Percentiles rank a stretch among this genome's conserved stretches.
Evolutionary conservation across 2,113 vertebrate genomes (phyloP).

Genomic region (Okapia johnstoni): DNA sequence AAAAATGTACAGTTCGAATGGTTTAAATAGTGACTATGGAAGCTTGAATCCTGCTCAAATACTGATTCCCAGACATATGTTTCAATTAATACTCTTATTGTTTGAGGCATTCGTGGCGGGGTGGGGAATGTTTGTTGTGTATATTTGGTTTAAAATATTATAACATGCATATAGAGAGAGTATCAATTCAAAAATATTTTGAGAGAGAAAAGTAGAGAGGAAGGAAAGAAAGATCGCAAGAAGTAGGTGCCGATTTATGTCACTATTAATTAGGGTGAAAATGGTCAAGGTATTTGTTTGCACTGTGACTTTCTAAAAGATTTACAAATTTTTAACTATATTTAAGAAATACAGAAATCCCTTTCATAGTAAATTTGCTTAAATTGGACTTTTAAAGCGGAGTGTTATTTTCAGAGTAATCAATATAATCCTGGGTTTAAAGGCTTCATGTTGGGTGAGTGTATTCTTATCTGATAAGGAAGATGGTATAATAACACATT

Average conservation of each 20-base stretch:
- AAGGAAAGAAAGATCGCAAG: not conserved
- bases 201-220: fast-evolving
- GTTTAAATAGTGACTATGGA: not conserved
- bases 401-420: not conserved
- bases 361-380: not conserved
- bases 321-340: not conserved
- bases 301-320: not conserved
- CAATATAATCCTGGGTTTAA: not conserved
- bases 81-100: not conserved
- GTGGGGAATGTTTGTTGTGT: not conserved
- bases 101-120: too few species aligned
- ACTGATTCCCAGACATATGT: not conserved
- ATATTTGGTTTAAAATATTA: not conserved
- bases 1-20: not conserved
- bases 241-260: not conserved
- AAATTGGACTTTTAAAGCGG: not conserved
- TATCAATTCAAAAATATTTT: not conserved
- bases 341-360: not conserved
- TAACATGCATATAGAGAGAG: not conserved
- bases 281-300: not conserved
- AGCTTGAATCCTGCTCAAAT: not conserved
- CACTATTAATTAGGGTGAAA: not conserved
- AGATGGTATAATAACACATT: not conserved
- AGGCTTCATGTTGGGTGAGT: not conserved
- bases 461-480: not conserved